Evolutionary conservation across 2,113 vertebrate genomes (phyloP).

Genomic region (Ciconia boyciana): DNA sequence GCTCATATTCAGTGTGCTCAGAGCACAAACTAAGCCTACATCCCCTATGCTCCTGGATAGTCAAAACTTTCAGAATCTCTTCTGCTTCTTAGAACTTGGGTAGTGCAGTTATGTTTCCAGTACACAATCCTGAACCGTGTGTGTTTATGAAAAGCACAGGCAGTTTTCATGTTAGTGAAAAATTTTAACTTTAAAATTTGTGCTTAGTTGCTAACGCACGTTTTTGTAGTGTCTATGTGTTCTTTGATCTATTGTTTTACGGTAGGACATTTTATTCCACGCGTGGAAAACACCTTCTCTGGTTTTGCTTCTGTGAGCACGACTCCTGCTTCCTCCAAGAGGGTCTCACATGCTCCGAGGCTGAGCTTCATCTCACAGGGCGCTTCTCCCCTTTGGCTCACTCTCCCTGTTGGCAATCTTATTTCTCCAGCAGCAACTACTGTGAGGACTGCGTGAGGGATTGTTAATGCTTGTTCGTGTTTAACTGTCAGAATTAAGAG

Average conservation of each 20-base stretch:
- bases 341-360: accelerated
- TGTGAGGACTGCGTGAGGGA: background rate
- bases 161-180: background rate
- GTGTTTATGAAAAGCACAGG: background rate
- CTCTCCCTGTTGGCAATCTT: background rate
- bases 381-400: background rate
- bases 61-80: background rate
- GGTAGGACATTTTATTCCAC: background rate
- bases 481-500: background rate
- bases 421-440: background rate
- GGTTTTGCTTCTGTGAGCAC: background rate
- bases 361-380: background rate
- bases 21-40: background rate
- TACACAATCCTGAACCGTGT: background rate
- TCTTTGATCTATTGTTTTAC: background rate
- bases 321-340: background rate
- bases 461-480: background rate
- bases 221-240: background rate
- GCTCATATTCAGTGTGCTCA: background rate
- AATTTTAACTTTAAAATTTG: background rate
- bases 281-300: background rate
- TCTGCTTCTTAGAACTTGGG: background rate
- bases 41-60: background rate
- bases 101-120: background rate
- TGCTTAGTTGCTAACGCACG: background rate